Conservation (phyloP, 2,888 invertebrate genomes). For the Agapetus fuscipes region DNA sequence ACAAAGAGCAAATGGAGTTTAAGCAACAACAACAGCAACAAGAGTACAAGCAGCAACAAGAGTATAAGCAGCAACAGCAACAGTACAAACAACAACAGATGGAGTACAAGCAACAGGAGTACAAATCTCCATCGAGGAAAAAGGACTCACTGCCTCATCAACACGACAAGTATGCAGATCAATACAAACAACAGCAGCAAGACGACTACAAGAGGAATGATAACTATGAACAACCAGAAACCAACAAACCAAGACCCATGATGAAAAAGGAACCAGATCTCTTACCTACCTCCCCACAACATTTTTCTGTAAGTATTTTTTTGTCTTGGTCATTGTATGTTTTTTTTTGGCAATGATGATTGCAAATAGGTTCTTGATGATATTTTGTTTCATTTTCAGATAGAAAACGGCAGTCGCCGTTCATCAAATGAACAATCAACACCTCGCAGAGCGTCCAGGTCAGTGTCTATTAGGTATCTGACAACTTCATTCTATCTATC, state of each 20-base stretch:
- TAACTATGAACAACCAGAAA: slow-evolving; percentile 8
- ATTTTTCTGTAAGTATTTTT: slow-evolving; percentile 13
- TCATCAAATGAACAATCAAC: slow-evolving; percentile 17
- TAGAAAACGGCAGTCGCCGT: slow-evolving; percentile 13
- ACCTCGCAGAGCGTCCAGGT: slow-evolving; percentile 20
- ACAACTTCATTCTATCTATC: too few relatives aligned
- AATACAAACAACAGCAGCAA: slow-evolving; percentile 10
- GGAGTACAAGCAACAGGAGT: slow-evolving; percentile 10
- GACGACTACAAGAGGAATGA: slow-evolving; percentile 9
- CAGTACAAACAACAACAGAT: slow-evolving; percentile 16
- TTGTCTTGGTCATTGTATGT: neutral
- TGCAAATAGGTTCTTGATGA: neutral
- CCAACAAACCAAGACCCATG: slow-evolving; percentile 11
- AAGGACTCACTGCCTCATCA: too few relatives aligned
- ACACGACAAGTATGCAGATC: slow-evolving; percentile 1
- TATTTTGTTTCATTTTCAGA: slow-evolving; percentile 10
- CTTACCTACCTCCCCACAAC: slow-evolving; percentile 18
- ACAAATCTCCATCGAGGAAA: neutral
- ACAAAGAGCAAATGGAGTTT: slow-evolving; percentile 18
- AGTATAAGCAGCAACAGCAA: too few relatives aligned
- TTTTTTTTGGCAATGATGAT: neutral
- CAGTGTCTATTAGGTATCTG: too few relatives aligned
- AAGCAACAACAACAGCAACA: too few relatives aligned
- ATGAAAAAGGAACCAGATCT: slow-evolving; percentile 19
- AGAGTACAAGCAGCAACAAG: too few relatives aligned